These are phyloP conservation scores for Halisarca cf. caerulea DNA, from an alignment of 37 sponge, comb jelly and placozoan genomes.

Conservation along the genomic window DNA sequence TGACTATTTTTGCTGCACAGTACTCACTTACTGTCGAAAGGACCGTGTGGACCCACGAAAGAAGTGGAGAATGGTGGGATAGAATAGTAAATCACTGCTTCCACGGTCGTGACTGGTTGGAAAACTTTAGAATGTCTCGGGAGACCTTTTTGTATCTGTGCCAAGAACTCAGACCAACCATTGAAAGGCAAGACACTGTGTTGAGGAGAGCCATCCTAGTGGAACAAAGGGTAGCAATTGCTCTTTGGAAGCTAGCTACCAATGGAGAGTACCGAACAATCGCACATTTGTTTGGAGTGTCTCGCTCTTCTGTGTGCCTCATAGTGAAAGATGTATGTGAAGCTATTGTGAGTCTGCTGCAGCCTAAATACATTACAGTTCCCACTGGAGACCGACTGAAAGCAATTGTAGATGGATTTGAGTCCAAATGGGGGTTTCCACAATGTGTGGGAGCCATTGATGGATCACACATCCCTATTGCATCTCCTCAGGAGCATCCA, in stretches of 20 bases:
- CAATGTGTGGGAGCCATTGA: conserved; percentile 49
- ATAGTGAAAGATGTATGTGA: background rate
- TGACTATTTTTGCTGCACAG: too few species aligned
- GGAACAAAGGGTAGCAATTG: conserved; percentile 11
- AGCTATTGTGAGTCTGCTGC: conserved; percentile 5
- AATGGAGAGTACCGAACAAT: conserved; percentile 8
- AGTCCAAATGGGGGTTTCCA: conserved; percentile 28
- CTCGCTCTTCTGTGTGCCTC: conserved; percentile 5
- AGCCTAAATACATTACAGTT: background rate
- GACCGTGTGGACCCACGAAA: background rate
- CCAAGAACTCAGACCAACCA: background rate
- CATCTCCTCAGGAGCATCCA: conserved; percentile 6
- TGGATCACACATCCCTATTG: conserved; percentile 41
- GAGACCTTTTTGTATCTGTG: conserved; percentile 4
- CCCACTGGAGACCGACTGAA: background rate
- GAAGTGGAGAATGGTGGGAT: conserved; percentile 4
- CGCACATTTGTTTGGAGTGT: conserved; percentile 19
- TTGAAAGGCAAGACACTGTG: conserved; percentile 1
- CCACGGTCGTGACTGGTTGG: conserved; percentile 3
- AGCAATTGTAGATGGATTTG: conserved; percentile 9
- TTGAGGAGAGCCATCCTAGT: background rate
- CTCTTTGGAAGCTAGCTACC: conserved; percentile 23
- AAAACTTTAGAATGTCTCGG: conserved; percentile 11
- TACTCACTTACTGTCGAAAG: too few species aligned
- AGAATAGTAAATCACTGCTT: background rate